Conservation (phyloP, 1,140 invertebrate genomes). For the Anagrus nilaparvatae region DNA sequence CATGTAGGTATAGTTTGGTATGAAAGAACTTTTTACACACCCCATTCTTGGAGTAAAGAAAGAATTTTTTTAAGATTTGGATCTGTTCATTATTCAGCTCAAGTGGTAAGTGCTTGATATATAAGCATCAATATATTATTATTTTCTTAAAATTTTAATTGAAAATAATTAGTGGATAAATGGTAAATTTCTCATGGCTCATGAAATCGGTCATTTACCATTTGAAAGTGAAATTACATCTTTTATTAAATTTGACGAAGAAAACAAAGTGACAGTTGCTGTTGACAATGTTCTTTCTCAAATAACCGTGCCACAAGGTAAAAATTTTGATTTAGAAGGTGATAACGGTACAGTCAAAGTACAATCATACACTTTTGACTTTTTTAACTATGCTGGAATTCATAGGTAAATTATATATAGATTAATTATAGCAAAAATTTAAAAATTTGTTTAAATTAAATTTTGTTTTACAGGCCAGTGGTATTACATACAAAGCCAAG, state of each 20-base stretch:
- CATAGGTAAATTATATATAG: constrained; percentile 50
- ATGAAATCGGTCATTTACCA: constrained; percentile 92
- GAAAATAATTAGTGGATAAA: constrained; percentile 73
- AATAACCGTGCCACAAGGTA: constrained; percentile 76
- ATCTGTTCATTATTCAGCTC: constrained; percentile 77
- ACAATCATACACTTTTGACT: constrained; percentile 86
- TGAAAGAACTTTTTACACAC: constrained; percentile 71
- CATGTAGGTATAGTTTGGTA: constrained; percentile 94
- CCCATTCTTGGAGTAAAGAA: constrained; percentile 58
- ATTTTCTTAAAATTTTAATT: background rate
- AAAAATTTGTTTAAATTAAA: background rate
- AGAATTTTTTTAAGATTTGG: constrained; percentile 78
- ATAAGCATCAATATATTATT: background rate
- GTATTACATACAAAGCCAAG: constrained; percentile 77
- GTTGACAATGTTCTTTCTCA: constrained; percentile 85
- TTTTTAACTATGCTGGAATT: constrained; percentile 97
- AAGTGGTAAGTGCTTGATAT: constrained; percentile 62
- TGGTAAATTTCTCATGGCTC: constrained; percentile 62
- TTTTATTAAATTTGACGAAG: constrained; percentile 53
- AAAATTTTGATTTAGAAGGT: constrained; percentile 47
- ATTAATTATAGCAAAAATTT: background rate
- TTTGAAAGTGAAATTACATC: constrained; percentile 78
- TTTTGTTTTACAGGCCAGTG: constrained; percentile 48
- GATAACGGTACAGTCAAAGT: constrained; percentile 58
- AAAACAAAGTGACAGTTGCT: constrained; percentile 80